Evolutionary conservation across 2,888 invertebrate genomes (phyloP).

Genomic region (Lumbricus terrestris): DNA sequence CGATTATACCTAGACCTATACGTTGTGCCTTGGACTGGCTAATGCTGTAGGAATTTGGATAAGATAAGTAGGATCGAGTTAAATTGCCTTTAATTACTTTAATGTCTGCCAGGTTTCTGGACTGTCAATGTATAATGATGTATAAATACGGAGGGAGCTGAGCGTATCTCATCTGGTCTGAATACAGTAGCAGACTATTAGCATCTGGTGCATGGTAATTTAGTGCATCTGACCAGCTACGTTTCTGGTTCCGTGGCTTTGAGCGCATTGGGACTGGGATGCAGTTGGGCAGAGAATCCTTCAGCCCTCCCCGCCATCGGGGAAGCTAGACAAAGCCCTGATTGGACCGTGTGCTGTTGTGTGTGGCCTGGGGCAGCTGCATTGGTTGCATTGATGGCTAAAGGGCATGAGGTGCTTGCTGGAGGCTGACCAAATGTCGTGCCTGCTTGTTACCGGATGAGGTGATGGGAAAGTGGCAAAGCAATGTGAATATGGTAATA

Average conservation of each 20-base stretch:
- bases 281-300: background rate
- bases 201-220: background rate
- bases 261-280: background rate
- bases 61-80: background rate
- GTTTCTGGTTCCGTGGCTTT: background rate
- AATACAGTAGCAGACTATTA: background rate
- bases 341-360: background rate
- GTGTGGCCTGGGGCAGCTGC: background rate
- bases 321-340: background rate
- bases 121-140: background rate
- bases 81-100: background rate
- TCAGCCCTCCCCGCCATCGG: background rate
- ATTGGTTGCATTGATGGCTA: background rate
- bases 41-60: background rate
- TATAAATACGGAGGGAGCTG: no score
- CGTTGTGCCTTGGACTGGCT: background rate
- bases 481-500: background rate
- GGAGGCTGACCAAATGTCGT: background rate
- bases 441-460: background rate
- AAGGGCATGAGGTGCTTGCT: background rate
- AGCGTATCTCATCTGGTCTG: background rate
- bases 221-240: background rate
- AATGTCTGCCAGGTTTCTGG: background rate
- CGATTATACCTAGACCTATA: no score
- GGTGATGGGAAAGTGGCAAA: background rate